A percentile compares a stretch with the other conserved stretches of the same genome.
phyloP scores from a whole-genome alignment of 2,888 invertebrate species.

The Andrena hattorfiana region DNA sequence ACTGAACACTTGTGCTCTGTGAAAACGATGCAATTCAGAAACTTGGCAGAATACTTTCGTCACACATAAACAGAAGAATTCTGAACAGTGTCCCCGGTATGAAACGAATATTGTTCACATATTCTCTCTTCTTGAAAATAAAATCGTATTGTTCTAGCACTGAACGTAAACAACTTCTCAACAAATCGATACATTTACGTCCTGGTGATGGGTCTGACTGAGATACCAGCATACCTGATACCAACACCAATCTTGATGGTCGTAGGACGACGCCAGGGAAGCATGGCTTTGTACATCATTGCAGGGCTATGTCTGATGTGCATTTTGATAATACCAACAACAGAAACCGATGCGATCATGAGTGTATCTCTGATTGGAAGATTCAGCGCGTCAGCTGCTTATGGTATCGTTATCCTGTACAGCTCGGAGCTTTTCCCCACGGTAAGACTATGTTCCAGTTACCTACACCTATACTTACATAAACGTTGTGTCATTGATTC shows the following conservation, averaged over 20 bases:
- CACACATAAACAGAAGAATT: too few relatives aligned
- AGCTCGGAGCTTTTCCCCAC: conserved; percentile 88
- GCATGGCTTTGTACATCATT: conserved; percentile 84
- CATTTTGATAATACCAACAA: conserved; percentile 84
- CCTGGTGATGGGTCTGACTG: conserved; percentile 86
- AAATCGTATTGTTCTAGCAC: conserved; percentile 79
- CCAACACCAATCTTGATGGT: conserved; percentile 85
- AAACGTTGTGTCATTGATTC: not conserved
- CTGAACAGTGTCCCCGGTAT: not conserved
- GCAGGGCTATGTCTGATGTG: conserved; percentile 85
- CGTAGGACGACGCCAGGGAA: conserved; percentile 85
- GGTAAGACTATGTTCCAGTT: conserved; percentile 74
- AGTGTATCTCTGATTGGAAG: conserved; percentile 86
- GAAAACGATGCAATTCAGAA: too few relatives aligned
- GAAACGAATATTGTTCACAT: not conserved
- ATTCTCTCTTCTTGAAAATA: not conserved
- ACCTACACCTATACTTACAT: too few relatives aligned
- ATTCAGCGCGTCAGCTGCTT: conserved; percentile 87
- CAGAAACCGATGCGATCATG: conserved; percentile 71
- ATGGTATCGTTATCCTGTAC: conserved; percentile 87
- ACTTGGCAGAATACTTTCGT: too few relatives aligned
- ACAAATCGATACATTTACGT: conserved; percentile 86
- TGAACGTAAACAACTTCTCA: conserved; percentile 86
- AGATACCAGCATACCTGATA: conserved; percentile 86
- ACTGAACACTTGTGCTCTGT: too few relatives aligned